Percentiles rank a stretch among this genome's conserved stretches.
Evolutionary conservation across 2,113 vertebrate genomes (phyloP).

Genomic region (Xiphophorus hellerii): DNA sequence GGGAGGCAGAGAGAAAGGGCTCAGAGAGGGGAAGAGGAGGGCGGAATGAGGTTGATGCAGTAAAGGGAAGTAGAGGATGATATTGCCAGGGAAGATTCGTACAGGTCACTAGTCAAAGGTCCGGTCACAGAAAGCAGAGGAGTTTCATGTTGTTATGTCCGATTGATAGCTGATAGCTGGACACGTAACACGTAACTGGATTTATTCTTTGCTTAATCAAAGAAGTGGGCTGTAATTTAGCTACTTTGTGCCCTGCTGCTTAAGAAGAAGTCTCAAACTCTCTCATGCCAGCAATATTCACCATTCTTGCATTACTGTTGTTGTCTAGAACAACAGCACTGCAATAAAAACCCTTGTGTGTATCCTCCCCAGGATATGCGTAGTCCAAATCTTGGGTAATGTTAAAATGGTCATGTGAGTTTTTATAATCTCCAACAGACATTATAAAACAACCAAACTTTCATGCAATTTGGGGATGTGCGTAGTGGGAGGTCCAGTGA

Average conservation of each 20-base stretch:
- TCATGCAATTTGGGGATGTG: neutral
- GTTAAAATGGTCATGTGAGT: neutral
- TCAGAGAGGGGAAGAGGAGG: too few relatives aligned
- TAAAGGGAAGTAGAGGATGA: constrained; percentile 5
- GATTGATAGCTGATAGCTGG: neutral
- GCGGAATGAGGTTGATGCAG: neutral
- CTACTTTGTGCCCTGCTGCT: neutral
- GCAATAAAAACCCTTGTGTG: neutral
- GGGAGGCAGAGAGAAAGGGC: constrained; percentile 25
- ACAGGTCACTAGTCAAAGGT: constrained; percentile 1
- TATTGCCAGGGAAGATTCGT: neutral
- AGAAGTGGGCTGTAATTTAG: neutral
- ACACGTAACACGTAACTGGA: neutral
- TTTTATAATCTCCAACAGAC: neutral
- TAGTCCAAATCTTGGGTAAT: neutral
- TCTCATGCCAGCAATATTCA: too few relatives aligned
- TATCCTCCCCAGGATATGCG: neutral
- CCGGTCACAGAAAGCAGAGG: neutral
- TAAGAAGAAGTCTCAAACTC: neutral
- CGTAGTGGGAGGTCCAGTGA: neutral
- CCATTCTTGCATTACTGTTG: too few relatives aligned
- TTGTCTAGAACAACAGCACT: neutral
- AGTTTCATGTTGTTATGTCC: neutral
- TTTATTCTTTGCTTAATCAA: neutral
- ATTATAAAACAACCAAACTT: neutral